Conservation (phyloP, 92 coral and sea anemone species). For the Phenganax marumi region DNA sequence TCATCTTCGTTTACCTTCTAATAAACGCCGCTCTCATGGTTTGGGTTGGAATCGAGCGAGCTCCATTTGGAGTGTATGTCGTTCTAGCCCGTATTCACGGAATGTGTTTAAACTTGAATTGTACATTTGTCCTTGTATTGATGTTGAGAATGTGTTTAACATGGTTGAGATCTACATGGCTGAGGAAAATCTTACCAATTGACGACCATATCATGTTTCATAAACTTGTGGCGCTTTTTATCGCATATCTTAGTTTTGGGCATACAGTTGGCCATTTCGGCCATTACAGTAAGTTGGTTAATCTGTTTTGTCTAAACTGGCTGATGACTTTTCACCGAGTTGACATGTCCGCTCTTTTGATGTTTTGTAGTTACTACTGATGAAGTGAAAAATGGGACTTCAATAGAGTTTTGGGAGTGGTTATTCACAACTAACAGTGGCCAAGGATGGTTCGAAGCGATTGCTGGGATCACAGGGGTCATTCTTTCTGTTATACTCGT, state of each 20-base stretch:
- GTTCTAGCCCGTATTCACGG: conserved; percentile 34
- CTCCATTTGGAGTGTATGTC: conserved; percentile 20
- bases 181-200: conserved; percentile 11
- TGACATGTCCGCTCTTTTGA: neutral
- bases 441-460: conserved; percentile 12
- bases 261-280: conserved; percentile 40
- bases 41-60: conserved; percentile 30
- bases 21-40: conserved; percentile 30
- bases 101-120: conserved; percentile 33
- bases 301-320: neutral
- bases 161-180: conserved; percentile 35
- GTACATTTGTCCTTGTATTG: conserved; percentile 31
- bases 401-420: conserved; percentile 28
- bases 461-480: conserved; percentile 33
- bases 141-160: conserved; percentile 36
- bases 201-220: conserved; percentile 41
- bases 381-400: conserved; percentile 7
- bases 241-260: conserved; percentile 38
- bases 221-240: conserved; percentile 19
- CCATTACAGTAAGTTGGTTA: conserved; percentile 23
- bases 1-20: conserved; percentile 15
- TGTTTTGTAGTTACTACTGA: conserved; percentile 4
- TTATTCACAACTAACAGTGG: conserved; percentile 19
- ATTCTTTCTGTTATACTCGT: conserved; percentile 1
- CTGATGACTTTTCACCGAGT: neutral